Percentiles rank a stretch among this genome's conserved stretches.
These are phyloP conservation scores for Gambusia affinis DNA, from an alignment of 2,113 vertebrate genomes.

Conservation along the genomic window DNA sequence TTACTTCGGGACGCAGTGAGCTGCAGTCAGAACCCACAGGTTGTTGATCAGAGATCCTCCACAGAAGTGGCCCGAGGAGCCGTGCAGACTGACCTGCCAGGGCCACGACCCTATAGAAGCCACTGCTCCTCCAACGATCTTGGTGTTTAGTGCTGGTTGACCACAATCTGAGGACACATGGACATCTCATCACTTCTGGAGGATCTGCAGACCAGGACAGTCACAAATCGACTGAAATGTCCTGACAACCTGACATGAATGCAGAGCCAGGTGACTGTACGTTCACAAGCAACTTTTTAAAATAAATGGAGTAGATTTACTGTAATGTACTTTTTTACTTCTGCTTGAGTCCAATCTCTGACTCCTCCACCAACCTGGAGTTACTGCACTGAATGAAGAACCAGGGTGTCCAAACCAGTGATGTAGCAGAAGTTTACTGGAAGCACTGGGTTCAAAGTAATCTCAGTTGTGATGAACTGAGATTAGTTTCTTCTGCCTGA, in stretches of 20 bases:
- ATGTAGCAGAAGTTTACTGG: too few relatives aligned
- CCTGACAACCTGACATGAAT: neutral
- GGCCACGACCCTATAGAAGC: slow-evolving; percentile 71
- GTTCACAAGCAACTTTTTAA: too few relatives aligned
- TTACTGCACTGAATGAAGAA: too few relatives aligned
- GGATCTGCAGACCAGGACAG: neutral
- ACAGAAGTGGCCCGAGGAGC: slow-evolving; percentile 51
- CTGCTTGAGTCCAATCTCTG: too few relatives aligned
- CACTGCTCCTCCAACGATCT: slow-evolving; percentile 75
- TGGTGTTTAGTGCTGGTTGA: slow-evolving; percentile 30
- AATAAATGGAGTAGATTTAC: too few relatives aligned
- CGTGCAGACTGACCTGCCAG: slow-evolving; percentile 78
- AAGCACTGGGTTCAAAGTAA: too few relatives aligned
- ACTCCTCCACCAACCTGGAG: too few relatives aligned
- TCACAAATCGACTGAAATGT: neutral
- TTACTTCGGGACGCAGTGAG: slow-evolving; percentile 70
- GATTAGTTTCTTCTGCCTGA: too few relatives aligned
- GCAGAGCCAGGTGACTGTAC: neutral
- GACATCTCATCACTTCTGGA: neutral
- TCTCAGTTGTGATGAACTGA: too few relatives aligned
- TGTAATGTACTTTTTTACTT: too few relatives aligned
- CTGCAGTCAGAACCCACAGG: slow-evolving; percentile 79
- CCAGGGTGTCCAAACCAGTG: too few relatives aligned
- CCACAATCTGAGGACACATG: slow-evolving; percentile 73
- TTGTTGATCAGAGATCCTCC: slow-evolving; percentile 79